Conservation (phyloP, 1,140 invertebrate species). For the Drosophila miranda region DNA sequence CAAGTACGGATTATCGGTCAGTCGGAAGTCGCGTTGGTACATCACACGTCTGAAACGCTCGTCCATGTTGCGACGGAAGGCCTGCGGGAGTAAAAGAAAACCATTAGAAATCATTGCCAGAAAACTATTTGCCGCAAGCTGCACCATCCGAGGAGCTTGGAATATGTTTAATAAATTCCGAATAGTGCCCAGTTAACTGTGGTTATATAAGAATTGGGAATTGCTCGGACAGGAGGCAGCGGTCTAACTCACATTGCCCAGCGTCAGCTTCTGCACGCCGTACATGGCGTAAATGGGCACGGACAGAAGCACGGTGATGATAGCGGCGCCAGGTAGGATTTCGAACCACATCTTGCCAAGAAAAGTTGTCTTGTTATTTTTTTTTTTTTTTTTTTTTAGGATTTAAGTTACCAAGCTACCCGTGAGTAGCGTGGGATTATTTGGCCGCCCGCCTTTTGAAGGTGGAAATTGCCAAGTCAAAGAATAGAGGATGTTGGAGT, state of each 20-base stretch:
- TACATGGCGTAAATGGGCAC: slow-evolving; percentile 85
- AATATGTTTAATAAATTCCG: slow-evolving; percentile 66
- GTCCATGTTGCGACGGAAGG: slow-evolving; percentile 83
- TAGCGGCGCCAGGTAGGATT: slow-evolving; percentile 85
- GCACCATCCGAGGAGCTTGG: neutral
- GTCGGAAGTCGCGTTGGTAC: slow-evolving; percentile 84
- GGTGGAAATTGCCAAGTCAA: no score
- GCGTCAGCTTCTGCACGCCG: slow-evolving; percentile 84
- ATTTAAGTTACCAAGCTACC: no score
- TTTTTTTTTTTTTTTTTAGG: no score
- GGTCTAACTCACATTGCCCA: slow-evolving; percentile 84
- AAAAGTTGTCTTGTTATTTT: slow-evolving; percentile 41
- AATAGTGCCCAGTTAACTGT: slow-evolving; percentile 41
- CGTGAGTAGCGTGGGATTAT: no score
- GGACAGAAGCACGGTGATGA: slow-evolving; percentile 84
- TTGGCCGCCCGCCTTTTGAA: no score
- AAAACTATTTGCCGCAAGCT: slow-evolving; percentile 5
- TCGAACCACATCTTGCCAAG: slow-evolving; percentile 72
- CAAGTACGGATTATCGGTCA: slow-evolving; percentile 83
- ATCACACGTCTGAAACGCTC: slow-evolving; percentile 83
- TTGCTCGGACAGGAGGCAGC: slow-evolving; percentile 25
- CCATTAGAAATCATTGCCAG: slow-evolving; percentile 27
- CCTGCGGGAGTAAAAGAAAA: slow-evolving; percentile 71
- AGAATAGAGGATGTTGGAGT: no score
- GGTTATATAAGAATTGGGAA: slow-evolving; percentile 77